Evolutionary conservation across 2,888 invertebrate species (phyloP), one percentile per base, ranked within the genome.

Genomic region (Eubasilissa splendida): DNA sequence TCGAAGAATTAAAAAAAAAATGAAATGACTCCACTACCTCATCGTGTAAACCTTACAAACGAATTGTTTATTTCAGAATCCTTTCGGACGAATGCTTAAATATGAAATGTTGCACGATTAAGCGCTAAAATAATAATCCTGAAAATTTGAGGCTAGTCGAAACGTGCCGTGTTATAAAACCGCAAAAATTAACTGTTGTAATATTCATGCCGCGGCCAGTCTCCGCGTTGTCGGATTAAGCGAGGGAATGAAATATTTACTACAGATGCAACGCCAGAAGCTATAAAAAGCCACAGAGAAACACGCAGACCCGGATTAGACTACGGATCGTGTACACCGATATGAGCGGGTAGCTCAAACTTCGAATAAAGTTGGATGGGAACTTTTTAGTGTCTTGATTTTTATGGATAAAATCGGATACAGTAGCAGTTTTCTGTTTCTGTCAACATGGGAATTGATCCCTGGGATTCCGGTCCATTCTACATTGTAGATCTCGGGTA

Each of bases 191-290:
- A 66, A 66, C 66, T 66, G 66, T 42, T 66, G 66, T 42, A 66
- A 66, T 66, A 66, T 66, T 66, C 66, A 66, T 66, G 10, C 50
- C 4, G 12, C 42, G 66, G 66, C 66, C 66, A n/a, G 66, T 66
- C 66, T 66, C 66, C 58, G n/a, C 33, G n/a, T 63, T 63, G 63
- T 33, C 11, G 66, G 66, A 50, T 66, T 66, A 66, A 66, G 31
- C 63, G 63, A n/a, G 4, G 66, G 42, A 31, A 42, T 66, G 66
- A 50, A 66, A 66, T 66, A 42, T 66, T 66, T 42, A 66, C 42
- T 12, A 66, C 50, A 42, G n/a, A 66, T 66, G 66, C 66, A 66
- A 33, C 66, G 50, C 66, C 10, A 10, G 66, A n/a, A 42, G 66
- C 50, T n/a, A 12, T 66, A 66, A 66, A 66, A 58, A 66, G 11